Evolutionary conservation across 1,140 invertebrate species (phyloP).

Genomic region (Eufriesea mexicana): DNA sequence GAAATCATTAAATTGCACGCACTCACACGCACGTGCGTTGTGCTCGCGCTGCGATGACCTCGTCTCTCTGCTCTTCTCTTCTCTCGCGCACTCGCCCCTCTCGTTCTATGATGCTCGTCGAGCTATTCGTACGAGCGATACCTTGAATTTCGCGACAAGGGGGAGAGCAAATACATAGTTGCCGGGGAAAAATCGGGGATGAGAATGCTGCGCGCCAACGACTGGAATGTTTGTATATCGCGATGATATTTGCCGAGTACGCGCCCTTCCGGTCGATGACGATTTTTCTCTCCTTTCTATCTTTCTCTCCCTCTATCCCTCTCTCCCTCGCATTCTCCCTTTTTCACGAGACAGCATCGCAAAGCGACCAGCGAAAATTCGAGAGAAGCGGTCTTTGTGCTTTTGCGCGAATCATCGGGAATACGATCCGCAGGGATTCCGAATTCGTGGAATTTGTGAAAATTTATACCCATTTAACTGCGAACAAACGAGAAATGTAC

Average conservation of each 20-base stretch:
- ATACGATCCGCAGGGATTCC: too few relatives aligned
- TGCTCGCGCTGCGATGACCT: conserved; percentile 58
- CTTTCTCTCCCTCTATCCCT: neutral
- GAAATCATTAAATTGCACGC: conserved; percentile 73
- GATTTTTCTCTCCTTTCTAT: neutral
- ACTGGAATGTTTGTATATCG: conserved; percentile 49
- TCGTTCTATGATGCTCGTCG: conserved; percentile 39
- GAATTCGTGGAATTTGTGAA: neutral
- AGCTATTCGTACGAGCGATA: conserved; percentile 63
- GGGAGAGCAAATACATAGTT: conserved; percentile 50
- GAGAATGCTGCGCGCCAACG: conserved; percentile 45
- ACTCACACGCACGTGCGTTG: conserved; percentile 73
- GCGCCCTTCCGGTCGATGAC: neutral
- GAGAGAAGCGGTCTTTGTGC: neutral
- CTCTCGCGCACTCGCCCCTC: conserved; percentile 27
- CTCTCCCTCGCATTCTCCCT: too few relatives aligned
- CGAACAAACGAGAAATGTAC: neutral
- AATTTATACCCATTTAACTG: neutral
- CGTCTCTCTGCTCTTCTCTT: conserved; percentile 48
- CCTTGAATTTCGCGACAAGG: conserved; percentile 60
- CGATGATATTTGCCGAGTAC: conserved; percentile 42
- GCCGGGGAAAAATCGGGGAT: conserved; percentile 60
- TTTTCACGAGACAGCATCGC: too few relatives aligned
- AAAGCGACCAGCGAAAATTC: too few relatives aligned
- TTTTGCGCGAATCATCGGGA: neutral